Evolutionary conservation across 2,113 vertebrate genomes (phyloP).

Genomic region (Crotalus viridis): DNA sequence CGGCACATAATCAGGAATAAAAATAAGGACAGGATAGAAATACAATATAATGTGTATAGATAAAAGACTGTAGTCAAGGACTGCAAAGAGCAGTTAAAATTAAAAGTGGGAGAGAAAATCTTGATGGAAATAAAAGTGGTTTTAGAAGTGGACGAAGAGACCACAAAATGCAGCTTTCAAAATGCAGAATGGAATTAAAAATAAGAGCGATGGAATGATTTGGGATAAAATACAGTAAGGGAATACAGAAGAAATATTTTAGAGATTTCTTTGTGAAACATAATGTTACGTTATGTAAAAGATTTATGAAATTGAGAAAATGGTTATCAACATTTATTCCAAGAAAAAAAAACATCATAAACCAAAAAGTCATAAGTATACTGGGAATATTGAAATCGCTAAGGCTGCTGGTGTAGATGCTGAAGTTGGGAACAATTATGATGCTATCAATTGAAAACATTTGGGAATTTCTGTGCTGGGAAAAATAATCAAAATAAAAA

Average conservation of each 20-base stretch:
- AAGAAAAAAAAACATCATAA: background rate
- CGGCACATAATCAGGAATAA: background rate
- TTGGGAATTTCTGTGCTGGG: background rate
- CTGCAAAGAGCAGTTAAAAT: background rate
- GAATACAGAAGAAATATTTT: background rate
- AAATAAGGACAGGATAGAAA: background rate
- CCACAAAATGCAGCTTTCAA: background rate
- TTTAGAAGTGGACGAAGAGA: background rate
- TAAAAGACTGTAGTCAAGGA: background rate
- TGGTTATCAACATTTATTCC: background rate
- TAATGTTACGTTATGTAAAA: background rate
- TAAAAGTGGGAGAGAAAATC: background rate
- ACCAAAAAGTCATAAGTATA: background rate
- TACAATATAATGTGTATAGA: background rate
- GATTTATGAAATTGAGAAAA: background rate
- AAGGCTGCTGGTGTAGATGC: background rate
- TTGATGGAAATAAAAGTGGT: background rate
- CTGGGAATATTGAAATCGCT: background rate
- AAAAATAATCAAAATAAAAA: background rate
- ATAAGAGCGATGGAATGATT: background rate
- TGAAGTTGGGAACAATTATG: background rate
- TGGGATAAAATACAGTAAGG: background rate
- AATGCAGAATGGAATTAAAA: background rate
- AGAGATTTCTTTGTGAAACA: background rate
- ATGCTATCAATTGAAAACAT: background rate